Percentiles rank a stretch among this genome's conserved stretches.
phyloP scores from a whole-genome alignment of 2,888 invertebrate species.

The Lasioglossum lativentre region DNA sequence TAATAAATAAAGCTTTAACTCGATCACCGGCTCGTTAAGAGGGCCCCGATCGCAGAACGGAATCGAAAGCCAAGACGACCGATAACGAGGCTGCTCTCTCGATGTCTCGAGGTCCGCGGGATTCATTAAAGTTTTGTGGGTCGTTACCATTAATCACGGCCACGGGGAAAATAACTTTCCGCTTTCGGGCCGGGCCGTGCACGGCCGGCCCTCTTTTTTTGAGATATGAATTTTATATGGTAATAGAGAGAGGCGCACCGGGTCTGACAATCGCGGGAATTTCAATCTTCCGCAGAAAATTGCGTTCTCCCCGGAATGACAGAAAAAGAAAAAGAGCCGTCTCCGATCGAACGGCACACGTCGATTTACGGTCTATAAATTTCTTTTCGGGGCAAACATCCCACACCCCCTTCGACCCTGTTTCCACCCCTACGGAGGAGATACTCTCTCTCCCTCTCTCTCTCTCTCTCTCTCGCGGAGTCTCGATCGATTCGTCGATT shows the following conservation, averaged over 20 bases:
- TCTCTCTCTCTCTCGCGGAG: neutral
- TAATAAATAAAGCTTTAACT: conserved; percentile 20
- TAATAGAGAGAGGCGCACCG: neutral
- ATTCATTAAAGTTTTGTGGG: conserved; percentile 65
- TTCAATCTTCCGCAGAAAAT: neutral
- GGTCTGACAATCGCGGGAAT: neutral
- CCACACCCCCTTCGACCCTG: neutral
- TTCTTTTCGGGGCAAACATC: neutral
- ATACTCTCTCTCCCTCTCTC: neutral
- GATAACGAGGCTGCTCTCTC: conserved; percentile 30
- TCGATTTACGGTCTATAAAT: conserved; percentile 11
- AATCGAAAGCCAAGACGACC: conserved; percentile 21
- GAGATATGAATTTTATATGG: conserved; percentile 9
- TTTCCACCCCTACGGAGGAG: neutral
- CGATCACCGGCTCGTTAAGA: conserved; percentile 12
- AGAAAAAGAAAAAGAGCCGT: neutral
- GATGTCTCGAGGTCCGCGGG: conserved; percentile 9
- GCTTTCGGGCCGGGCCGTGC: neutral
- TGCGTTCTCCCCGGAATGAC: neutral
- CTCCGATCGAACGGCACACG: neutral
- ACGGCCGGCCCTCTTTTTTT: neutral
- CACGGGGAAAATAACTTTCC: conserved; percentile 20
- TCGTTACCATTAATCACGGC: conserved; percentile 60
- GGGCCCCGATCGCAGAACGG: neutral
- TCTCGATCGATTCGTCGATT: conserved; percentile 1